Evolutionary conservation across 2,797 vertebrate genomes (phyloP).

Genomic region (Sylvilagus floridanus): DNA sequence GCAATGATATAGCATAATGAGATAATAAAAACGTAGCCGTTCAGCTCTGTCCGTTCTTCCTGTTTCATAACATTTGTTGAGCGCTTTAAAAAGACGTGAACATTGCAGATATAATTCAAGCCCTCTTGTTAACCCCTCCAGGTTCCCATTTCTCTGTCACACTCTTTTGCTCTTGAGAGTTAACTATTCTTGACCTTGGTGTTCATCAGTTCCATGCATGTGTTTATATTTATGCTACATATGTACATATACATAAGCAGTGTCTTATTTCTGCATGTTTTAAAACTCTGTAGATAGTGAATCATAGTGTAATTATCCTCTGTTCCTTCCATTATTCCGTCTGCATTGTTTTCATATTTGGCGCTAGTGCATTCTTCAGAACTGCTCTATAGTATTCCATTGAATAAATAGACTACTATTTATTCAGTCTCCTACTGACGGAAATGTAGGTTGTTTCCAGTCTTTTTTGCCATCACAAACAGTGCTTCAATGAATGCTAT

Average conservation of each 20-base stretch:
- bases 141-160: background rate
- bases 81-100: background rate
- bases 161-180: background rate
- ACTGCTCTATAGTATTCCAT: background rate
- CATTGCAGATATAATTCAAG: background rate
- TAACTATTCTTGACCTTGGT: background rate
- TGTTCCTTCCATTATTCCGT: background rate
- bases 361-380: background rate
- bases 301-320: background rate
- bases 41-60: background rate
- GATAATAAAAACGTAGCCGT: background rate
- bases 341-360: background rate
- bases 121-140: slow-evolving; percentile 44
- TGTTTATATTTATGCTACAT: slow-evolving; percentile 34
- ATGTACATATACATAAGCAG: background rate
- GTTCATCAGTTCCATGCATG: slow-evolving; percentile 69
- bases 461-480: background rate
- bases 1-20: background rate
- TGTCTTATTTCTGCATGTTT: slow-evolving; percentile 66
- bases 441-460: background rate
- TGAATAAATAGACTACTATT: background rate
- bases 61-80: background rate
- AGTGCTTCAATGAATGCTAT: background rate
- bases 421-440: slow-evolving; percentile 13
- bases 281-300: background rate